Evolutionary conservation across 2,888 invertebrate genomes (phyloP), one percentile per base, ranked within the genome.

Genomic region (Heliconius sara): DNA sequence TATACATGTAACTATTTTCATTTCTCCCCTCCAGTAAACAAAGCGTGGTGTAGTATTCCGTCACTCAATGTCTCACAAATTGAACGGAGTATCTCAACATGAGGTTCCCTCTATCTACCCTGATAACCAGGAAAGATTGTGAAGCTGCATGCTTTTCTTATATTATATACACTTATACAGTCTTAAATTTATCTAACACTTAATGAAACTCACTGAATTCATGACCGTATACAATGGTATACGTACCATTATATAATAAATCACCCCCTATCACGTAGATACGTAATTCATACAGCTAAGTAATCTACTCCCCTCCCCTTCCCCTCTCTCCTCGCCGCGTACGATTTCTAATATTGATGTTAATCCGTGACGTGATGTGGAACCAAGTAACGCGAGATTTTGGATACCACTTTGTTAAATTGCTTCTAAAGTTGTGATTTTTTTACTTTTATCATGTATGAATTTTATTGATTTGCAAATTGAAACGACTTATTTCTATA

Each of bases 271-370:
- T 74, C 74, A 75, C 63, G 74, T 65, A 75, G 63, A 22, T 43
- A 74, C 66, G 73, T 68, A 74, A 78, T 60, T 74, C 78, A 68
- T 74, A 67, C 73, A 39, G 57, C 60, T 60, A 78, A 67, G 74
- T 78, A 78, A 39, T 39, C 39, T 39, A 39, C 66, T 66, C 66
- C 43, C 43, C 43, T 10, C 43, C 43, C 13, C 43, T 1, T 13
- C 43, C 13, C 13, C 43, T 12, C 10, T 12, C 43, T 13, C 77
- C 77, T 60, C 34, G 13, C 4, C 52, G 30, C 39, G 70, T 72
- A 63, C 73, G 79, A 79, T 80, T 79, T 82, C 80, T 82, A 79
- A 82, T 80, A 82, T 82, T 82, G 75, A 82, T 82, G 82, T 80
- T 80, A 79, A 78, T 79, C 76, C 25, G 72, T 72, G 19, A 76